These are phyloP conservation scores for Whitmania pigra DNA, from an alignment of 1,140 invertebrate genomes.

Conservation along the genomic window DNA sequence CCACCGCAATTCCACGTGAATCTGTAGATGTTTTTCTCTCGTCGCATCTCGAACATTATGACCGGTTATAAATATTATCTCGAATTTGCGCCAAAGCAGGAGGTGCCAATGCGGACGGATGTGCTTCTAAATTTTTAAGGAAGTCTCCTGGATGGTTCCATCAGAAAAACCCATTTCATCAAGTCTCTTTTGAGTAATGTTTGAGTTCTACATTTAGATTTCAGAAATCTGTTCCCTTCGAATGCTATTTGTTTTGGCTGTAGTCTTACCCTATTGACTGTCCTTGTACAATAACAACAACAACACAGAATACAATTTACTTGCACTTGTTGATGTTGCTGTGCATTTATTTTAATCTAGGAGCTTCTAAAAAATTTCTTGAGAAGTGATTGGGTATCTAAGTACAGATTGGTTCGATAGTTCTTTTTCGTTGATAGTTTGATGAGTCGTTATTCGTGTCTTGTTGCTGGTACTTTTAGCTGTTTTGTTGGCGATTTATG, in stretches of 20 bases:
- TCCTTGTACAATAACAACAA: background rate
- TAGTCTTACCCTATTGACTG: background rate
- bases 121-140: background rate
- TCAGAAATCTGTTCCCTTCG: no score
- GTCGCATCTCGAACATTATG: background rate
- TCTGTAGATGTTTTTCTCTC: background rate
- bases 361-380: background rate
- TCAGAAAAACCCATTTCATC: no score
- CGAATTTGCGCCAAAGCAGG: background rate
- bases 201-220: no score
- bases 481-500: background rate
- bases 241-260: background rate
- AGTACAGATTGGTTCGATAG: background rate
- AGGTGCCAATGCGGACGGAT: no score
- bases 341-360: background rate
- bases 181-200: no score
- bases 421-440: no score
- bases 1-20: background rate
- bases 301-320: no score
- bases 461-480: background rate
- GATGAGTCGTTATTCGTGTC: background rate
- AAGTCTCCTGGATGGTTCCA: no score
- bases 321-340: no score
- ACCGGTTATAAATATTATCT: background rate
- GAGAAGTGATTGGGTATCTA: background rate